phyloP scores from a whole-genome alignment of 2,888 invertebrate species.

The Synanthedon tipuliformis region DNA sequence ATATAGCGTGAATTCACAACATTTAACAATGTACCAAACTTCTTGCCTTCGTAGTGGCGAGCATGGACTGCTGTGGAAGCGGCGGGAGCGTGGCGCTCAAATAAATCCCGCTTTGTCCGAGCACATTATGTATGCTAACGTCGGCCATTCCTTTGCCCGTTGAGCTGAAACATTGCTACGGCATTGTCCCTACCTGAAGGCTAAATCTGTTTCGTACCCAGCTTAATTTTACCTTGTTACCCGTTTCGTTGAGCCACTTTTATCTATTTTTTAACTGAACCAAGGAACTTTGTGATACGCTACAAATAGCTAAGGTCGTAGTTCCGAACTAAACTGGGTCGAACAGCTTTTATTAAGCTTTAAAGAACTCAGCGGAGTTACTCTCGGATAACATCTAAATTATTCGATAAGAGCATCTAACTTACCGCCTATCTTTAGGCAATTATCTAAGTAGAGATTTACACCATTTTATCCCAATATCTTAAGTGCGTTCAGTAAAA shows the following conservation, averaged over 20 bases:
- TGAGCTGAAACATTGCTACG: constrained; percentile 7
- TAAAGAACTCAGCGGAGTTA: constrained; percentile 11
- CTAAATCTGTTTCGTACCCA: constrained; percentile 9
- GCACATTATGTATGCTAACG: constrained; percentile 50
- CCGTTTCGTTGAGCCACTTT: background rate
- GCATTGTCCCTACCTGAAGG: constrained; percentile 10
- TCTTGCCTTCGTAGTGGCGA: constrained; percentile 13
- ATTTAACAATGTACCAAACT: constrained; percentile 6
- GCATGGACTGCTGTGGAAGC: constrained; percentile 13
- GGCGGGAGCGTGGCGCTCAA: constrained; percentile 26
- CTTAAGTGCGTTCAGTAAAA: constrained; percentile 10
- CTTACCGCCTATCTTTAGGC: constrained; percentile 20
- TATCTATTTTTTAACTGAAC: background rate
- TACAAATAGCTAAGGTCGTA: background rate
- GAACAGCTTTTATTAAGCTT: constrained; percentile 13
- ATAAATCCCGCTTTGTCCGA: constrained; percentile 57
- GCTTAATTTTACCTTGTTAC: background rate
- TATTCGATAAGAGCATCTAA: constrained; percentile 18
- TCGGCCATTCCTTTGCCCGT: constrained; percentile 23
- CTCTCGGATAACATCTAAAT: constrained; percentile 16
- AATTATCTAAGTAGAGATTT: constrained; percentile 21
- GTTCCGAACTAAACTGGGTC: constrained; percentile 3
- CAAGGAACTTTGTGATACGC: background rate
- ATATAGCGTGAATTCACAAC: background rate
- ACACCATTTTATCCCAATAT: constrained; percentile 14